Evolutionary conservation across 2,888 invertebrate genomes (phyloP), one percentile per base, ranked within the genome.

Genomic region (Elmis aenea): DNA sequence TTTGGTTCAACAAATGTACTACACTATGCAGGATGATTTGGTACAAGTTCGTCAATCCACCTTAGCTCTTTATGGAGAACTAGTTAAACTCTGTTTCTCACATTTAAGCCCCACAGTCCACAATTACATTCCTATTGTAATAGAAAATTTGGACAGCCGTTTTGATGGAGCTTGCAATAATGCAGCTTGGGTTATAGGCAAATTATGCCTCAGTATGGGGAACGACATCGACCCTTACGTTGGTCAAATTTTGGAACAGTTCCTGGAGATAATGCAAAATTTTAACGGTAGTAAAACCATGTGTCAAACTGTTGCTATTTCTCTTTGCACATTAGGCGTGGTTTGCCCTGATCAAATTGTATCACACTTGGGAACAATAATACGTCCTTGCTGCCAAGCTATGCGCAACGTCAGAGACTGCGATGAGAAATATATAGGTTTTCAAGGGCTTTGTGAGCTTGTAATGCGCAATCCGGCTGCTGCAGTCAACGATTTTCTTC

Each of bases 121-220:
- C 37, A 91, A 94, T 58, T 97, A 96, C 66, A 81, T 99, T 71
- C 94, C 95, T 13, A 88, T 97, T 52, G 77, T 99, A 48, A 91
- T 93, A 37, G 86, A 87, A 70, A 99, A 99, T 72, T 76, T 99
- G 42, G 94, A 97, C 71, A 94, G 96, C 2, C 89, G 93, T 61
- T 85, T 85, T 50, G 96, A 99, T 64, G 96, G 96, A 11, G 97
- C 97, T 21, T 97, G 96, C 72, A 97, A 99, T 70, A 99, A 99
- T 69, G 96, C 99, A 18, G 96, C 97, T 1, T 99, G 99, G 99
- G 96, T 97, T 13, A 93, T 99, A 55, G 96, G 99, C 29, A 97
- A 97, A 76, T 90, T 97, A 58, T 87, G 94, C 53, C 86, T 96
- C 62, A 92, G 95, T 71, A 78, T 95, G 73, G 94, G 93, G 46